phyloP scores from a whole-genome alignment of 2,113 vertebrate species.

The Carassius carassius region DNA sequence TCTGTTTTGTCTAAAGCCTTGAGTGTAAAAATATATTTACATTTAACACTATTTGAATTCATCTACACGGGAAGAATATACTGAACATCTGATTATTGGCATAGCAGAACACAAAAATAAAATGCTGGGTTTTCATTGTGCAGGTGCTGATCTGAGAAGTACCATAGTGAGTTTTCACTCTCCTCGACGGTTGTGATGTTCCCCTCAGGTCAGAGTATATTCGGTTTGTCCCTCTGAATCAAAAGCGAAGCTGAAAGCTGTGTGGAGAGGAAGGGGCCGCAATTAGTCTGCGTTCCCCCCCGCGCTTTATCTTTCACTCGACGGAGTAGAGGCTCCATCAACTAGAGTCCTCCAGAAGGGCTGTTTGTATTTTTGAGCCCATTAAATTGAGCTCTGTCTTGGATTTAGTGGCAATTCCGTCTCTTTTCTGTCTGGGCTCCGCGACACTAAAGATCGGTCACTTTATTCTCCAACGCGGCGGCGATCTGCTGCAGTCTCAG shows the following conservation, averaged over 20 bases:
- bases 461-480: constrained; percentile 95
- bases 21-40: constrained; percentile 63
- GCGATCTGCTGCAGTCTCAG: constrained; percentile 96
- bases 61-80: constrained; percentile 55
- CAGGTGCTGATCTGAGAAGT: constrained; percentile 30
- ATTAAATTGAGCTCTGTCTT: not conserved
- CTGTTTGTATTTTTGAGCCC: not conserved
- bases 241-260: not conserved
- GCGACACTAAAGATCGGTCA: constrained; percentile 87
- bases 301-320: not conserved
- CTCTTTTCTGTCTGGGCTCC: constrained; percentile 26
- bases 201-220: constrained; percentile 6
- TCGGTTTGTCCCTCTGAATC: constrained; percentile 15
- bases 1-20: constrained; percentile 31
- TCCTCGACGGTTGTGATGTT: not conserved
- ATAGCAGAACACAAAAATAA: constrained; percentile 30
- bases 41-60: constrained; percentile 59
- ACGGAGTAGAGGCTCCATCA: not conserved
- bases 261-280: not conserved
- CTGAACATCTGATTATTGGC: constrained; percentile 59
- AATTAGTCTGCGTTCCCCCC: not conserved
- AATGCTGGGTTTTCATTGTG: constrained; percentile 34
- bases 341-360: constrained; percentile 7
- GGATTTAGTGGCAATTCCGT: not conserved
- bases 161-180: constrained; percentile 16